Evolutionary conservation across 2,113 vertebrate genomes (phyloP).

Genomic region (Chelonoidis abingdonii): DNA sequence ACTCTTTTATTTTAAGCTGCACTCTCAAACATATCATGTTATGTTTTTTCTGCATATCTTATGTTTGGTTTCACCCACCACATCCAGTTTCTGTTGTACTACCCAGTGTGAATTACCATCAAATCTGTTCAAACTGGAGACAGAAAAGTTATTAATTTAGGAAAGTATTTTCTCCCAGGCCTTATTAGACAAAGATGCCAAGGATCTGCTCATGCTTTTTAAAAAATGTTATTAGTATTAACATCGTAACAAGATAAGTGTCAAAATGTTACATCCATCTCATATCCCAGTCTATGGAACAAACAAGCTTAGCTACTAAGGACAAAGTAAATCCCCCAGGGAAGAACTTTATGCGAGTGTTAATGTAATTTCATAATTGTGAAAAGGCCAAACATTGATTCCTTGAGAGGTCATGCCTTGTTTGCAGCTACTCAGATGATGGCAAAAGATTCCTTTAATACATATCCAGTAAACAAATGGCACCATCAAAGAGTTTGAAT

Average conservation of each 20-base stretch:
- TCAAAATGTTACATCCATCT: slow-evolving; percentile 9
- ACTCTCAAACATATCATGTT: background rate
- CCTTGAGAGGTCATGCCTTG: background rate
- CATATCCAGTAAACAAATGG: slow-evolving; percentile 21
- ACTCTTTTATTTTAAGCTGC: background rate
- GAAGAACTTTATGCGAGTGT: background rate
- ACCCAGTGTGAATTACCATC: slow-evolving; percentile 9
- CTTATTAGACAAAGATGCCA: slow-evolving; percentile 21
- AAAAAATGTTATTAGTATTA: background rate
- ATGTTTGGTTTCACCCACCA: background rate
- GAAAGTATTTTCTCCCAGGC: background rate
- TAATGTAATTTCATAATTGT: slow-evolving; percentile 34
- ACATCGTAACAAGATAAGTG: background rate
- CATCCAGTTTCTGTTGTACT: background rate
- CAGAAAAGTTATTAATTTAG: slow-evolving; percentile 19
- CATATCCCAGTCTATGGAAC: slow-evolving; percentile 21
- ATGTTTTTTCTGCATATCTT: background rate
- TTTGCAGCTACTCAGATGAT: background rate
- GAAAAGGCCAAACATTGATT: background rate
- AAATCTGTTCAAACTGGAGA: slow-evolving; percentile 37
- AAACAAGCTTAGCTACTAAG: slow-evolving; percentile 35
- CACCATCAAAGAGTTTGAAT: background rate
- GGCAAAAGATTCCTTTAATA: background rate
- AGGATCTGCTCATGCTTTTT: background rate
- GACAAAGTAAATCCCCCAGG: background rate